phyloP scores from a whole-genome alignment of 64 coral and sea anemone species.

The Astreopora myriophthalma region DNA sequence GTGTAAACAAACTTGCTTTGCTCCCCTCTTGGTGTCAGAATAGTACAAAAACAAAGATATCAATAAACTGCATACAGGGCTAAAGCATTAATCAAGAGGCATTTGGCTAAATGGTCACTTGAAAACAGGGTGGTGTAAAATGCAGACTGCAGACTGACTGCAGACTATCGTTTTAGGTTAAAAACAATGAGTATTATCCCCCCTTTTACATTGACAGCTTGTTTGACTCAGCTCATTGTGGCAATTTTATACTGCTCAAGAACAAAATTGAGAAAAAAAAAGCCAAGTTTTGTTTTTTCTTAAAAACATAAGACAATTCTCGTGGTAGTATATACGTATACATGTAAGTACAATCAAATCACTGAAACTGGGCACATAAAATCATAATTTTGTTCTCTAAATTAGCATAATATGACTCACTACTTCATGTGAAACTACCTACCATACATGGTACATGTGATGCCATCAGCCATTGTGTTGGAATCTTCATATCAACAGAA shows the following conservation, averaged over 20 bases:
- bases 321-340: not conserved
- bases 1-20: not conserved
- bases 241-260: not conserved
- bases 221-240: not conserved
- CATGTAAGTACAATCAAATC: not conserved
- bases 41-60: not conserved
- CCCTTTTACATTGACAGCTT: not conserved
- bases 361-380: constrained; percentile 8
- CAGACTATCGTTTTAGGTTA: too few relatives aligned
- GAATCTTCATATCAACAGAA: not conserved
- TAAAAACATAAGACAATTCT: not conserved
- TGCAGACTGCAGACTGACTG: not conserved
- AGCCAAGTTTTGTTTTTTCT: not conserved
- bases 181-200: too few relatives aligned
- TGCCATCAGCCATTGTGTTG: not conserved
- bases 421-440: constrained; percentile 4
- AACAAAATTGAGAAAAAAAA: not conserved
- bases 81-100: not conserved
- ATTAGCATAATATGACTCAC: not conserved
- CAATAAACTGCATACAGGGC: not conserved
- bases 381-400: not conserved
- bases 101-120: not conserved
- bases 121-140: not conserved
- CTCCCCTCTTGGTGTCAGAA: not conserved
- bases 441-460: not conserved